Base-by-base conservation (phyloP, 2,113 vertebrate species). In the Trematomus loennbergii region DNA sequence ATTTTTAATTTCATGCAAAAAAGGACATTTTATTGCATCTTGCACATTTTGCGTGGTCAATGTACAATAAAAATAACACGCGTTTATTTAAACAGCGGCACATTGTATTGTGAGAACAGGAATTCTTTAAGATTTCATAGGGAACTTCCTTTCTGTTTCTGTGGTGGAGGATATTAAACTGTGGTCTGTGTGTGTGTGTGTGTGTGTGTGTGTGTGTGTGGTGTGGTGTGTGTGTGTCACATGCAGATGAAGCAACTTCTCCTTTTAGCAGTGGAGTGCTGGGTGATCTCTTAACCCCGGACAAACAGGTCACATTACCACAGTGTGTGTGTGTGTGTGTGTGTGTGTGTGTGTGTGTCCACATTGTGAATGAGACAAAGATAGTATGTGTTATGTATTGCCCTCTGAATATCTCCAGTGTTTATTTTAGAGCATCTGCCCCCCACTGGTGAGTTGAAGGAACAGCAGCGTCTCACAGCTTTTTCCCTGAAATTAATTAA, bases 211-310 rank as follows among this genome's bases (percentile, higher is more conserved):
- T 22, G 49, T 29, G 36, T 36, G 13, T 16, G 22, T n/a, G n/a
- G n/a, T n/a, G n/a, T n/a, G n/a, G 54, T 53, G 43, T 15, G 64
- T 66, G 43, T 18, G 64, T 62, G 78, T 84, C 81, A 84, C 76
- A 89, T 79, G 84, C 63, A 62, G 52, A 79, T 87, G 79, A 82
- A 68, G 79, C 75, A 59, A 61, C 58, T 55, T 66, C 81, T 66
- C 2, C 46, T 79, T 84, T 84, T 87, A 89, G 81, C 81, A 17
- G 12, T n/a, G n/a, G n/a, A 63, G 50, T 20, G 66, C 58, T 20
- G 4, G 25, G 13, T 70, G 69, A 82, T 71, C 74, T 72, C 54
- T 52, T 75, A 46, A 82, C 57, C 80, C 22, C 1, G 18, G 3
- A 70, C 54, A 72, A 58, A 67, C 48, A 1, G 74, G 11, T 85